Conservation (phyloP, 2,113 vertebrate genomes). For the Planiliza haematocheilus region DNA sequence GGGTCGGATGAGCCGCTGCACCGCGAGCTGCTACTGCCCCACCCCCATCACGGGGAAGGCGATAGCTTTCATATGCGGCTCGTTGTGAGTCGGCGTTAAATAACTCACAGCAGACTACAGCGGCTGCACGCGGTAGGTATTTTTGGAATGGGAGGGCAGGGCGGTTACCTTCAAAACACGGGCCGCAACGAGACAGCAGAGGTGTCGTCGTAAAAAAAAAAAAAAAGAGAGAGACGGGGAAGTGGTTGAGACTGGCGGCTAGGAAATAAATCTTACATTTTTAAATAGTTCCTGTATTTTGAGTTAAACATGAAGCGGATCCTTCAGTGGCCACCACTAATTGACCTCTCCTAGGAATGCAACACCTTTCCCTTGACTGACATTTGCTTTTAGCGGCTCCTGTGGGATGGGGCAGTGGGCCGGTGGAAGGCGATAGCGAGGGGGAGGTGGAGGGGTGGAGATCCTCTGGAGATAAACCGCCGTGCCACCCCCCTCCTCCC, state of each 20-base stretch:
- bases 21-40: constrained; percentile 22
- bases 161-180: constrained; percentile 19
- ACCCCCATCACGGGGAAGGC: constrained; percentile 32
- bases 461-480: constrained; percentile 79
- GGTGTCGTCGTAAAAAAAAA: not conserved
- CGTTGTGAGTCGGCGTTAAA: constrained; percentile 42
- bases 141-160: not conserved
- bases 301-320: constrained; percentile 39
- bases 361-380: constrained; percentile 78
- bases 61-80: constrained; percentile 52
- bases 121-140: constrained; percentile 25
- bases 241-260: no score
- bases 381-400: constrained; percentile 82
- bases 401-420: constrained; percentile 72
- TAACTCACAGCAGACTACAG: constrained; percentile 21
- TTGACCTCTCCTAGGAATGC: constrained; percentile 78
- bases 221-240: not conserved
- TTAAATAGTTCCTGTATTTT: constrained; percentile 27
- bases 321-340: constrained; percentile 67
- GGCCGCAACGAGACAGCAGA: no score
- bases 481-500: no score
- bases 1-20: constrained; percentile 33
- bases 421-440: constrained; percentile 77
- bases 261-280: not conserved
- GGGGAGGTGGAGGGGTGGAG: constrained; percentile 63